Evolutionary conservation across 2,797 vertebrate genomes (phyloP).

Genomic region (Chelon auratus): DNA sequence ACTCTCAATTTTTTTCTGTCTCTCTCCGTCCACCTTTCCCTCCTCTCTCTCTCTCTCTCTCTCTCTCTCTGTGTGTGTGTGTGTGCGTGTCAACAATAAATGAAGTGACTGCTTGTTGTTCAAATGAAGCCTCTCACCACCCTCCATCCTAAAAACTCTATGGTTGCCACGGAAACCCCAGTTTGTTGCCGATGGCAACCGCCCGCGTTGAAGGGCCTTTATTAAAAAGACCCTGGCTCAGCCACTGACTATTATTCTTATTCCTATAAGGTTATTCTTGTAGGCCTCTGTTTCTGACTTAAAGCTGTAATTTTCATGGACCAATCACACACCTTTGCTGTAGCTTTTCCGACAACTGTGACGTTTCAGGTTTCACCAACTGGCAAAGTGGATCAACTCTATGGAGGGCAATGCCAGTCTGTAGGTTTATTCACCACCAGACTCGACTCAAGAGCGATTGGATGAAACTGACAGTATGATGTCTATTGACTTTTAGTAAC

Average conservation of each 20-base stretch:
- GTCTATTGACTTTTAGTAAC: too few relatives aligned
- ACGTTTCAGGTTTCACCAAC: background rate
- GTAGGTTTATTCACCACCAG: too few relatives aligned
- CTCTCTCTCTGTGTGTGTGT: conserved; percentile 20
- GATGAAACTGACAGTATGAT: too few relatives aligned
- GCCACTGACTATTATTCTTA: conserved; percentile 12
- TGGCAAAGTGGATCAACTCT: background rate
- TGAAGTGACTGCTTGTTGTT: conserved; percentile 67
- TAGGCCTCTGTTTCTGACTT: conserved; percentile 10
- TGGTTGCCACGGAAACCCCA: conserved; percentile 53
- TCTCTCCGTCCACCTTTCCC: conserved; percentile 6
- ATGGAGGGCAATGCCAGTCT: background rate
- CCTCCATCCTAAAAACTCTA: conserved; percentile 45
- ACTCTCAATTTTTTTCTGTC: conserved; percentile 60
- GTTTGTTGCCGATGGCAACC: conserved; percentile 45
- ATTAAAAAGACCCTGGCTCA: conserved; percentile 49
- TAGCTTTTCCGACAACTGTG: background rate
- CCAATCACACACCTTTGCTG: background rate
- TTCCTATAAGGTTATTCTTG: background rate
- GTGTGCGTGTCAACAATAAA: conserved; percentile 63
- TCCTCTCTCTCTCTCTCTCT: background rate
- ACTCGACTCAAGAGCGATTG: too few relatives aligned
- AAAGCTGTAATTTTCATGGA: too few relatives aligned
- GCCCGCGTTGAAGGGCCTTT: conserved; percentile 38
- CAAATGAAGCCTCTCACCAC: conserved; percentile 58